A percentile compares a stretch with the other conserved stretches of the same genome.
Evolutionary conservation across 2,888 invertebrate genomes (phyloP).

Genomic region (Leucoptera coffeella): DNA sequence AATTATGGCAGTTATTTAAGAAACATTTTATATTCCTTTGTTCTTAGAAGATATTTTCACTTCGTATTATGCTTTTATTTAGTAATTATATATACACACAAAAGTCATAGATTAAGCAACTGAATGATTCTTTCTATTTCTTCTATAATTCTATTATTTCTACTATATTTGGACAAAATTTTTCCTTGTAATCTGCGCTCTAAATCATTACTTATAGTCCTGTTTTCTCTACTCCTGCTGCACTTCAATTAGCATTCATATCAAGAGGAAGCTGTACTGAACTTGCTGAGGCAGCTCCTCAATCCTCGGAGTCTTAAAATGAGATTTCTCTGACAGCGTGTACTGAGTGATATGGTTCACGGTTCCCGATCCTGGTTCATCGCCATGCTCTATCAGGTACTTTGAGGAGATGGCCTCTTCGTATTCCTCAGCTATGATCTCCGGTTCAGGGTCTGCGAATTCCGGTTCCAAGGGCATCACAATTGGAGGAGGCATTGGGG

Average conservation of each 20-base stretch:
- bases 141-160: too few species aligned
- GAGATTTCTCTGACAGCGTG: constrained; percentile 31
- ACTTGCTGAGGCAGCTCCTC: constrained; percentile 33
- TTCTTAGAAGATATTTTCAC: too few species aligned
- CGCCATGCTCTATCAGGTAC: constrained; percentile 25
- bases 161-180: too few species aligned
- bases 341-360: constrained; percentile 39
- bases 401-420: constrained; percentile 34
- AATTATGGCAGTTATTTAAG: too few species aligned
- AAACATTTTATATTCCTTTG: too few species aligned
- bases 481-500: constrained; percentile 14
- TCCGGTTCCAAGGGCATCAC: constrained; percentile 21
- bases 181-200: too few species aligned
- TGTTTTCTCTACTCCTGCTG: too few species aligned
- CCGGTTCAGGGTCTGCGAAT: constrained; percentile 19
- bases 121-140: too few species aligned
- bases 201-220: too few species aligned
- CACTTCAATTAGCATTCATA: constrained; percentile 9
- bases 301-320: constrained; percentile 28
- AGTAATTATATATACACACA: too few species aligned
- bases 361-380: constrained; percentile 25
- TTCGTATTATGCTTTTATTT: too few species aligned
- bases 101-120: too few species aligned
- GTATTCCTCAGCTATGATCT: constrained; percentile 29
- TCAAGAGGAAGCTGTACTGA: constrained; percentile 32